phyloP scores from a whole-genome alignment of 2,888 invertebrate species.

The Bursaphelenchus okinawaensis region DNA sequence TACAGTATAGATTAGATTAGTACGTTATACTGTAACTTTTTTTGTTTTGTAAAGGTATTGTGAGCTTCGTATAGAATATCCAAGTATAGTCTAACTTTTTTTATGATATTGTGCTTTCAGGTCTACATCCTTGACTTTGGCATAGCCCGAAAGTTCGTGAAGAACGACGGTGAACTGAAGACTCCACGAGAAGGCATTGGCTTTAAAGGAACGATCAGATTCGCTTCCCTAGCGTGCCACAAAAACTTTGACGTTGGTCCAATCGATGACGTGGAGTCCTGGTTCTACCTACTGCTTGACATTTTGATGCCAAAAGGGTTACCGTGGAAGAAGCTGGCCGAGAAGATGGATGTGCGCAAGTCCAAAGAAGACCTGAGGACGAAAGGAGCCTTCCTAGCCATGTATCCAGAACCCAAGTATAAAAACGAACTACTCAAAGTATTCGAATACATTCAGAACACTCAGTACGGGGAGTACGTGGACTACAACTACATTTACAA shows the following conservation, averaged over 20 bases:
- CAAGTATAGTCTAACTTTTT: too few species aligned
- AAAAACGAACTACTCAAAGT: neutral
- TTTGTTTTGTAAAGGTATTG: too few species aligned
- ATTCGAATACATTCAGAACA: neutral
- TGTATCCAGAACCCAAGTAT: neutral
- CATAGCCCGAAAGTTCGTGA: conserved; percentile 37
- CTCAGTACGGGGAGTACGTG: neutral
- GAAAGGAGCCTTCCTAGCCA: neutral
- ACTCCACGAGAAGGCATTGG: conserved; percentile 19
- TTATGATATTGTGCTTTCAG: too few species aligned
- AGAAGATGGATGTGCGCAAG: conserved; percentile 4
- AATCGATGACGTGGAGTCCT: conserved; percentile 50
- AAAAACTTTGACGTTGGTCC: conserved; percentile 34
- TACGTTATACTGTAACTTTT: too few species aligned
- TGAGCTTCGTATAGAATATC: too few species aligned
- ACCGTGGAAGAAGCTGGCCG: conserved; percentile 11
- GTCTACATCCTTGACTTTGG: conserved; percentile 47
- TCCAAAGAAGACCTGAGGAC: neutral
- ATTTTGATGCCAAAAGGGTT: conserved; percentile 17
- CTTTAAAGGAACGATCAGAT: conserved; percentile 46
- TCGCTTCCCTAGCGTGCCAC: conserved; percentile 46
- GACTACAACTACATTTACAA: neutral
- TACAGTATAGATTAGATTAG: too few species aligned
- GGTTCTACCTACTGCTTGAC: conserved; percentile 44
- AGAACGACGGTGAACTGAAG: conserved; percentile 27